Conservation (phyloP, 2,888 invertebrate species). For the Seira sanloemensis region DNA sequence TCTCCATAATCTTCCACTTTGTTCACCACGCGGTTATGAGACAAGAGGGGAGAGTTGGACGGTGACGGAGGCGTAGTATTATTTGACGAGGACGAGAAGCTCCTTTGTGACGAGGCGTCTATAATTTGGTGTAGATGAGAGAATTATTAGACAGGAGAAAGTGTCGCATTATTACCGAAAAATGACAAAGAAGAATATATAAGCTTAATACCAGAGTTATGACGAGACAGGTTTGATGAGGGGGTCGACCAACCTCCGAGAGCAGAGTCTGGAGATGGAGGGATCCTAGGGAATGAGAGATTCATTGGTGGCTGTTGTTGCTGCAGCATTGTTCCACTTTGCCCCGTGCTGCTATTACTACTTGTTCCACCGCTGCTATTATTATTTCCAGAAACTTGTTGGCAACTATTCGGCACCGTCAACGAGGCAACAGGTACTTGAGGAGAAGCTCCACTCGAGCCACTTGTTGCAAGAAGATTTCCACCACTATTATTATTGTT, state of each 20-base stretch:
- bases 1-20: constrained; percentile 73
- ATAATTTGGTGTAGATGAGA: no score
- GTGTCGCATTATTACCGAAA: no score
- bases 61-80: constrained; percentile 73
- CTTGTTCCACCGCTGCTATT: constrained; percentile 26
- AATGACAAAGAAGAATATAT: no score
- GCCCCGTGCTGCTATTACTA: not conserved
- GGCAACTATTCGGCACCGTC: constrained; percentile 52
- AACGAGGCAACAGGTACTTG: constrained; percentile 60
- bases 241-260: constrained; percentile 73
- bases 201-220: constrained; percentile 73
- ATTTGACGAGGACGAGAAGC: constrained; percentile 74
- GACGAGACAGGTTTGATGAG: constrained; percentile 73
- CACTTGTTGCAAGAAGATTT: constrained; percentile 44
- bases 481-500: constrained; percentile 24
- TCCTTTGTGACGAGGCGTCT: constrained; percentile 72
- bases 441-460: constrained; percentile 17
- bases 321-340: constrained; percentile 53
- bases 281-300: constrained; percentile 73
- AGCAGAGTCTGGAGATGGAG: constrained; percentile 73
- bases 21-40: constrained; percentile 72
- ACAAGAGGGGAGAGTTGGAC: constrained; percentile 73
- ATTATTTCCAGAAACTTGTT: constrained; percentile 41
- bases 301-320: constrained; percentile 73
- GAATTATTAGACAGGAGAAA: no score